These are phyloP conservation scores for Epizoanthus ramosus DNA, from an alignment of 92 coral and sea anemone genomes.

Conservation along the genomic window DNA sequence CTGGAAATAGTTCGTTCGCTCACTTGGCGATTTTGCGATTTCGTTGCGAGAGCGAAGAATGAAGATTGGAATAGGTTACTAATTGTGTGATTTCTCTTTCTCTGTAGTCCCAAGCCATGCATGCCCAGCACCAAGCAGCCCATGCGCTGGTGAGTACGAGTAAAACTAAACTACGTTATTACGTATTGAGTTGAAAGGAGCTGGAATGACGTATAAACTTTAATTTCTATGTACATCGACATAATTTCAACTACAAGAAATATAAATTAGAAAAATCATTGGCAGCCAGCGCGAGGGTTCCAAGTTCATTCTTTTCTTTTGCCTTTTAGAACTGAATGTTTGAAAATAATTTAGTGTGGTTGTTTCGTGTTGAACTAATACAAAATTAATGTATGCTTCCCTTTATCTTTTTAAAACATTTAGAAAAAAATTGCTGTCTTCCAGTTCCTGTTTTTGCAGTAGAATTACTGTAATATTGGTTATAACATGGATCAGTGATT, in stretches of 20 bases:
- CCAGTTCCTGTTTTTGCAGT: neutral
- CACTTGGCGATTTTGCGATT: neutral
- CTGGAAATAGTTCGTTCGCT: no score
- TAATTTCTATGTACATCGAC: no score
- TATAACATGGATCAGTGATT: no score
- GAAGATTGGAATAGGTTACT: neutral
- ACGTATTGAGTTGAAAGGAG: no score
- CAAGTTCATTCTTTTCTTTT: neutral
- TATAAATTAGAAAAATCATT: no score
- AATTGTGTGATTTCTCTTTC: neutral
- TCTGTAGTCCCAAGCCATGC: constrained; percentile 63
- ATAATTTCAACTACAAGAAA: no score
- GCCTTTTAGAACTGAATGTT: neutral
- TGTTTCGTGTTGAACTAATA: no score
- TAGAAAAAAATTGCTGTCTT: neutral
- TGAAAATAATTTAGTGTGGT: neutral
- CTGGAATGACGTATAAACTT: neutral
- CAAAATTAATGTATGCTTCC: no score
- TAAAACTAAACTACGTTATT: neutral
- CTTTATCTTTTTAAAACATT: no score
- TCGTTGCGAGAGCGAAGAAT: neutral
- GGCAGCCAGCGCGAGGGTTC: neutral
- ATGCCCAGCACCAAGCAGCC: constrained; percentile 77
- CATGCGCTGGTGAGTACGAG: constrained; percentile 33
- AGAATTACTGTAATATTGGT: neutral